Conservation (phyloP, 2,113 vertebrate genomes). For the Thinocorus orbignyianus region DNA sequence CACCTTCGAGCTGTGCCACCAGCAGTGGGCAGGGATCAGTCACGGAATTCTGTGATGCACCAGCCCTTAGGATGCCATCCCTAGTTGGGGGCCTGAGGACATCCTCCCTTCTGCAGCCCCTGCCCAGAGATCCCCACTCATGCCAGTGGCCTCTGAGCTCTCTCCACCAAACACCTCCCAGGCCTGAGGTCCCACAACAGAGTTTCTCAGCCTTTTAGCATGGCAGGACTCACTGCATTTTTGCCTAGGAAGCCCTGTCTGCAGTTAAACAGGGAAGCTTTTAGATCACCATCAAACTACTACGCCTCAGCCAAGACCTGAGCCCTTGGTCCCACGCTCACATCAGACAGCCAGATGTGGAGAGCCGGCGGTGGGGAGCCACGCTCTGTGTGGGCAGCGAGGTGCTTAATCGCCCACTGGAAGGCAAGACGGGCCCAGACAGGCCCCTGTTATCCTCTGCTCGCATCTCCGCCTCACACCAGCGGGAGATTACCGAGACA, state of each 20-base stretch:
- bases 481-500: not conserved
- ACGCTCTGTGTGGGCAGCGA: not conserved
- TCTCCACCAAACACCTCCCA: not conserved
- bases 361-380: not conserved
- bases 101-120: not conserved
- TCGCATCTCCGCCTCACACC: not conserved
- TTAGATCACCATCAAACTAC: not conserved
- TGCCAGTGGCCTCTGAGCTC: not conserved
- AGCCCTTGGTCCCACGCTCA: rapidly evolving
- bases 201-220: not conserved
- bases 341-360: not conserved
- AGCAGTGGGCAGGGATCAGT: not conserved
- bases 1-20: rapidly evolving
- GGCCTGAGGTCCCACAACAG: not conserved
- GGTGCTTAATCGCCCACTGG: not conserved
- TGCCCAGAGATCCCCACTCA: not conserved
- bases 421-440: not conserved
- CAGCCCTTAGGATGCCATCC: not conserved
- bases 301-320: not conserved
- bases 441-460: not conserved
- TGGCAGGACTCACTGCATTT: not conserved
- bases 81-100: not conserved
- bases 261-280: not conserved
- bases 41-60: not conserved
- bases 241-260: not conserved